Base-by-base conservation (phyloP, 2,113 vertebrate genomes). In the Romanogobio albipinnatus region DNA sequence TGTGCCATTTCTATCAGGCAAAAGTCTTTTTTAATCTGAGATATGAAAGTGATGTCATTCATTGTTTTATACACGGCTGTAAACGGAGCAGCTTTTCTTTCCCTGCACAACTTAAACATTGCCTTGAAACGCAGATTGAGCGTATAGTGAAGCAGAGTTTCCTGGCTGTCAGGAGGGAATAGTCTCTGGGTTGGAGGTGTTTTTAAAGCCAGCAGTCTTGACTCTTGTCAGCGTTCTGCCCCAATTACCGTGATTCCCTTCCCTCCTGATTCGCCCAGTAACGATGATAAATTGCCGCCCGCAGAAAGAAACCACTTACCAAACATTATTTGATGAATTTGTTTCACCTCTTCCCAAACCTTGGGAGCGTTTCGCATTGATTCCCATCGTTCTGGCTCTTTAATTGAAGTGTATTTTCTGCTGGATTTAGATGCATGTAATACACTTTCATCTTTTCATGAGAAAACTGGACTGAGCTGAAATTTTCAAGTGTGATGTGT, bases 241-340 rank as follows among this genome's bases (percentile, higher is more conserved):
- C 68, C 82, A 86, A 86, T 88, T 88, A 84, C 82, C 56, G n/a
- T 62, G 76, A 86, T 88, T 78, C 87, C 71, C 73, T 73, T 88
- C 81, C 15, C 76, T 59, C 62, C 85, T 81, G 82, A 84, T 88
- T 84, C 49, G 8, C 77, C 49, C 19, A 29, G 81, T 88, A 86
- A 88, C 82, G 76, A 83, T 86, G 85, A 88, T 88, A 84, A 86
- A 88, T 88, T 68, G 56, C 82, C 51, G 33, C 77, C 61, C 15
- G 13, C 78, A 62, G 56, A 81, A 66, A 2, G 53, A 84, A 76
- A 43, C 1, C 33, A 59, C 78, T 77, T 76, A 71, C 59, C 26
- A 71, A 66, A 76, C 47, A 39, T 76, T 74, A 73, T 49, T 78
- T 84, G 73, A 82, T 79, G 9, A 76, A 88, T 66, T 51, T 81